A percentile compares a stretch with the other conserved stretches of the same genome.
These are phyloP conservation scores for Cetonia aurata DNA, from an alignment of 2,888 invertebrate genomes.

Conservation along the genomic window DNA sequence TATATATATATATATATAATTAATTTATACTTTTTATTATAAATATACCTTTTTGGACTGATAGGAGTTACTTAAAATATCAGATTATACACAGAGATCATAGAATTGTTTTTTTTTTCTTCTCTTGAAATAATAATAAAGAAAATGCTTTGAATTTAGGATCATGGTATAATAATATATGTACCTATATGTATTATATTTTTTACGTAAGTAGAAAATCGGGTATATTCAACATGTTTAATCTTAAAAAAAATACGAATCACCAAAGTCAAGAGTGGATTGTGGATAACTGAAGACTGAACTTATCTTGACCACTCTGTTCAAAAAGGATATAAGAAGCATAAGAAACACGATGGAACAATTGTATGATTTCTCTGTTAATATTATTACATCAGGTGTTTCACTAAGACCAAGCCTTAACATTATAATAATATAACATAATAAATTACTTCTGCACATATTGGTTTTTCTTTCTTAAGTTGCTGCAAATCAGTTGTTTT, in stretches of 20 bases:
- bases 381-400: constrained; percentile 66
- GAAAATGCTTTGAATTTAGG: no score
- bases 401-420: constrained; percentile 69
- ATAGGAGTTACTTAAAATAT: constrained; percentile 56
- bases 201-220: no score
- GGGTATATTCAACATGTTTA: no score
- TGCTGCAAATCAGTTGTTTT: constrained; percentile 7
- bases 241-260: no score
- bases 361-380: constrained; percentile 65
- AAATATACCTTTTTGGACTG: constrained; percentile 57
- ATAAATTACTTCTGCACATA: constrained; percentile 67
- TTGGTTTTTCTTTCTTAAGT: constrained; percentile 30
- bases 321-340: no score
- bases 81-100: constrained; percentile 59
- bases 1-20: constrained; percentile 30
- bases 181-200: no score
- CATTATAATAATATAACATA: constrained; percentile 65
- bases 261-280: neutral
- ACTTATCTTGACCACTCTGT: neutral
- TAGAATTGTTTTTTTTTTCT: constrained; percentile 52
- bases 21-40: constrained; percentile 39
- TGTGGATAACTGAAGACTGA: constrained; percentile 15
- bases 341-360: constrained; percentile 49
- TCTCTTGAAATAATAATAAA: no score
- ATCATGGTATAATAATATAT: no score